Percentiles rank a stretch among this genome's conserved stretches.
Evolutionary conservation across 2,888 invertebrate species (phyloP).

Genomic region (Agrochola macilenta): DNA sequence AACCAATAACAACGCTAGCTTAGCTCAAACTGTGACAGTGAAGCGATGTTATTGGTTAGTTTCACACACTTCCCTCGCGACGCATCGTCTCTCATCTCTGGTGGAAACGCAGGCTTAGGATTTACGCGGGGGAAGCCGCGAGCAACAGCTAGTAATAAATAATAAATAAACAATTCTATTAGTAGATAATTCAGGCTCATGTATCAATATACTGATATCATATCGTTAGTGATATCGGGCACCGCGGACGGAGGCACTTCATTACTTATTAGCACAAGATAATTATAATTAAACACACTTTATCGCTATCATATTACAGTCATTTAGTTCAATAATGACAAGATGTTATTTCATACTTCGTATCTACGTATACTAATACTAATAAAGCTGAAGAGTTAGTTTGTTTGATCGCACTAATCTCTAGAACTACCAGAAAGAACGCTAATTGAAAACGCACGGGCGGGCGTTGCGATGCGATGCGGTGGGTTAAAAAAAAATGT

Average conservation of each 20-base stretch:
- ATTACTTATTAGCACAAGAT: conserved; percentile 15
- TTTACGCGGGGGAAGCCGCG: too few species aligned
- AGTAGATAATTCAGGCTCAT: not conserved
- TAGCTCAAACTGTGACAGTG: too few species aligned
- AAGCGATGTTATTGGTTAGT: too few species aligned
- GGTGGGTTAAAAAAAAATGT: too few species aligned
- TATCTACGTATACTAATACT: not conserved
- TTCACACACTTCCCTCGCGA: too few species aligned
- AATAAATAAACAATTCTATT: not conserved
- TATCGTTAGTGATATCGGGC: conserved; percentile 1
- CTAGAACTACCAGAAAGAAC: not conserved
- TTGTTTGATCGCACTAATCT: not conserved
- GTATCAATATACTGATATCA: not conserved
- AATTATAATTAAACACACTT: conserved; percentile 11
- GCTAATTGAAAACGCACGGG: too few species aligned
- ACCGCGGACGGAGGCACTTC: not conserved
- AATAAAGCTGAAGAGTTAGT: not conserved
- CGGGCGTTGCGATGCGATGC: too few species aligned
- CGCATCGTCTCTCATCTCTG: too few species aligned
- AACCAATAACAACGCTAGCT: too few species aligned
- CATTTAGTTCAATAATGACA: conserved; percentile 26
- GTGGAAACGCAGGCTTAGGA: too few species aligned
- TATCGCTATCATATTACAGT: conserved; percentile 8
- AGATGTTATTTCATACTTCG: not conserved
- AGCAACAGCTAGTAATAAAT: too few species aligned